These are phyloP conservation scores for Myiopsitta monachus DNA, from an alignment of 2,113 vertebrate species.

Conservation along the genomic window DNA sequence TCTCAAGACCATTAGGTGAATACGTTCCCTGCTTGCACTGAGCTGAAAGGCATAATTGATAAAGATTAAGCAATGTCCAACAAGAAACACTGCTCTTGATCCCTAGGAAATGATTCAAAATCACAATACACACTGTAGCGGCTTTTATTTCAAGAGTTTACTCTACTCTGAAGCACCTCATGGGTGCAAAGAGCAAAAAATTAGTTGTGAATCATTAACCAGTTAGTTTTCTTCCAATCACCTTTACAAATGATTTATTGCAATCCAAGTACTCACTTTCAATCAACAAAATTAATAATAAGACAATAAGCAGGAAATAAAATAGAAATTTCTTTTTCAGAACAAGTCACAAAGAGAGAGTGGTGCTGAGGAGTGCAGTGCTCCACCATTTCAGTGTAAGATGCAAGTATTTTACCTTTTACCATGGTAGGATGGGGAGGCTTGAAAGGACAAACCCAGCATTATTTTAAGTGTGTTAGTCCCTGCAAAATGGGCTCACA, in stretches of 20 bases:
- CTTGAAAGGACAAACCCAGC: background rate
- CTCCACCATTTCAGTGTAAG: background rate
- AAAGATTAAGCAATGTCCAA: background rate
- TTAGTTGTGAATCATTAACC: background rate
- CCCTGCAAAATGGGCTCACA: background rate
- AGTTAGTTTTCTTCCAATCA: background rate
- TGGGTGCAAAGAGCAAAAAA: background rate
- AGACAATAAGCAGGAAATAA: background rate
- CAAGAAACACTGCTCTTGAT: background rate
- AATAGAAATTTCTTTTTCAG: background rate
- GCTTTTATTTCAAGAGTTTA: background rate
- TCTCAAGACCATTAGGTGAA: conserved; percentile 92
- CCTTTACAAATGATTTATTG: background rate
- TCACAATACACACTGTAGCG: background rate
- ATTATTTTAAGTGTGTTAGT: background rate
- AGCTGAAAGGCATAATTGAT: conserved; percentile 74
- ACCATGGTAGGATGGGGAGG: background rate
- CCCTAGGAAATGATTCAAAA: background rate
- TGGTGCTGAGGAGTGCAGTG: background rate
- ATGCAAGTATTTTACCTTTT: background rate
- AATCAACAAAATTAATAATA: background rate
- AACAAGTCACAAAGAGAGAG: background rate
- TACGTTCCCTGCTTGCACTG: conserved; percentile 93
- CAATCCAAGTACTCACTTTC: background rate
- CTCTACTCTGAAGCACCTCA: background rate